Conservation (phyloP, 2,888 invertebrate genomes). For the Cheilosia scutellata region DNA sequence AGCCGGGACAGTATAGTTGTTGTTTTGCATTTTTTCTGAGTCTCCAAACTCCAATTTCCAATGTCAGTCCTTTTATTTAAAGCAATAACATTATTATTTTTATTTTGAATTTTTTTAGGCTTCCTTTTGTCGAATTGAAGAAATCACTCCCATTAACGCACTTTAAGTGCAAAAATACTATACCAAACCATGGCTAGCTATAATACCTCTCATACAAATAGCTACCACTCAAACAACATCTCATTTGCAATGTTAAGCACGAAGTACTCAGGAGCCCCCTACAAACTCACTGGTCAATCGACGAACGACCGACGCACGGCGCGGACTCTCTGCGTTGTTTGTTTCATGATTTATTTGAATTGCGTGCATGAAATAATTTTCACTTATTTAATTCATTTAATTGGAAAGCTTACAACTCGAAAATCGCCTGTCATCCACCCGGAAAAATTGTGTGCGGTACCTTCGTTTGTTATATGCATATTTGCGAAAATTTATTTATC, state of each 20-base stretch:
- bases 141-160: slow-evolving; percentile 50
- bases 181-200: slow-evolving; percentile 3
- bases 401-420: slow-evolving; percentile 72
- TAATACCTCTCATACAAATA: slow-evolving; percentile 45
- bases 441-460: slow-evolving; percentile 52
- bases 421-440: slow-evolving; percentile 70
- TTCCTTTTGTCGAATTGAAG: slow-evolving; percentile 16
- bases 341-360: slow-evolving; percentile 70
- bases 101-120: too few relatives aligned
- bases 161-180: background rate
- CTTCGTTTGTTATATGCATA: slow-evolving; percentile 19
- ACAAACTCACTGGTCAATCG: slow-evolving; percentile 15
- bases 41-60: too few relatives aligned
- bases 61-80: too few relatives aligned
- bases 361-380: slow-evolving; percentile 75
- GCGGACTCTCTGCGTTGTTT: slow-evolving; percentile 52
- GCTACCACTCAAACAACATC: slow-evolving; percentile 51
- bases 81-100: too few relatives aligned
- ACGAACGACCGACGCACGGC: slow-evolving; percentile 23
- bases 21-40: too few relatives aligned
- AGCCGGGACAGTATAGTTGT: too few relatives aligned
- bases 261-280: slow-evolving; percentile 32
- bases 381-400: slow-evolving; percentile 74
- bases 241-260: slow-evolving; percentile 67
- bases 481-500: slow-evolving; percentile 39